Evolutionary conservation across 2,113 vertebrate species (phyloP).

Genomic region (Petrocephalus microphthalmus): DNA sequence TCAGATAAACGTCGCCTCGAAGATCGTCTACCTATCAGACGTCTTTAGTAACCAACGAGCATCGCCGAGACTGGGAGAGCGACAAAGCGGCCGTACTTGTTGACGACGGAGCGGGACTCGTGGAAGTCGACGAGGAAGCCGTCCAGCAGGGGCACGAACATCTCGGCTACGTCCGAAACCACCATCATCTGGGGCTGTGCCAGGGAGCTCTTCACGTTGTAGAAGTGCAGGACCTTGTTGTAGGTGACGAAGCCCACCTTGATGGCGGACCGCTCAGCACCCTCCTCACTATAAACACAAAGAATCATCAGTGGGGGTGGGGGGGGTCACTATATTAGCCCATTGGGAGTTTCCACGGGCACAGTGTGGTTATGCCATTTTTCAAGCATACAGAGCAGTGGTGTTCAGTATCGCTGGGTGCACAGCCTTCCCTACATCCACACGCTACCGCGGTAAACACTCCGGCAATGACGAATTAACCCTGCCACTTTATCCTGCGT

Average conservation of each 20-base stretch:
- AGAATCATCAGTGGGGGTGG: neutral
- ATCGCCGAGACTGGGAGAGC: neutral
- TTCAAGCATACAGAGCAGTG: neutral
- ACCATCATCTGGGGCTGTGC: constrained; percentile 99
- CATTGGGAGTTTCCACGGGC: neutral
- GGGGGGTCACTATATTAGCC: neutral
- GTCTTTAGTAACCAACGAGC: neutral
- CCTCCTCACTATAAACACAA: constrained; percentile 67
- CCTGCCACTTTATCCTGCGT: neutral
- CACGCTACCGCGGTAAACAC: neutral
- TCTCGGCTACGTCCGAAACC: constrained; percentile 83
- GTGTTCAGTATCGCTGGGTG: neutral
- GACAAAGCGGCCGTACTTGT: constrained; percentile 65
- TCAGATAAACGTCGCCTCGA: neutral
- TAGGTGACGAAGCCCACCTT: constrained; percentile 91
- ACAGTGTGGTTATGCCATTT: neutral
- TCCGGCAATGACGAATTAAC: neutral
- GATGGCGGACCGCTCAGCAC: constrained; percentile 67
- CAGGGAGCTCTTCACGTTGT: constrained; percentile 86
- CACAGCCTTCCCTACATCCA: neutral
- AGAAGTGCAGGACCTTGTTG: constrained; percentile 92
- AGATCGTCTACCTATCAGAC: neutral
- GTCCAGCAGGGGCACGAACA: constrained; percentile 87
- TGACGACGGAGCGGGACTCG: constrained; percentile 78
- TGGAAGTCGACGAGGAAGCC: constrained; percentile 89